phyloP scores from a whole-genome alignment of 2,797 vertebrate species.

The Urophycis tenuis region DNA sequence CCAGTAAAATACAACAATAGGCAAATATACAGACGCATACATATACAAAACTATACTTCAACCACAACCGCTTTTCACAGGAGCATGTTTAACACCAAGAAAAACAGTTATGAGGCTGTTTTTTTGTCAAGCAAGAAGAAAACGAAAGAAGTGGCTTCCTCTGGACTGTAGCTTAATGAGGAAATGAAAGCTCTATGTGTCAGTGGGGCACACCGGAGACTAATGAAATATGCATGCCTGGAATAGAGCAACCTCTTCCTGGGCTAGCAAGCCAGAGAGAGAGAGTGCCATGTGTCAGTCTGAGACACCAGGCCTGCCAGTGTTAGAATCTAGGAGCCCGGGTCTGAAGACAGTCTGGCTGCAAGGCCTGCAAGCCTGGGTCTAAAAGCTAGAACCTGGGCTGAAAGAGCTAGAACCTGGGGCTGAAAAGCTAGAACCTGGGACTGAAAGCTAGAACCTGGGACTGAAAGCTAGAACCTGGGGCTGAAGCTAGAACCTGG shows the following conservation, averaged over 20 bases:
- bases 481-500: too few species aligned
- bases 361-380: too few species aligned
- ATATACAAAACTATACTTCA: neutral
- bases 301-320: conserved; percentile 34
- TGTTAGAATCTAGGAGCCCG: conserved; percentile 5
- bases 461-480: too few species aligned
- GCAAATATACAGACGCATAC: too few species aligned
- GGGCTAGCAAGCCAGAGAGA: conserved; percentile 24
- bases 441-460: too few species aligned
- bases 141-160: conserved; percentile 38
- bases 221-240: conserved; percentile 56
- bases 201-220: conserved; percentile 45
- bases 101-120: conserved; percentile 13
- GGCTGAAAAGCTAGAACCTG: too few species aligned
- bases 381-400: too few species aligned
- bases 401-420: too few species aligned
- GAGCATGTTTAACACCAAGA: neutral
- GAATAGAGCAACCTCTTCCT: conserved; percentile 45
- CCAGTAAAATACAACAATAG: neutral
- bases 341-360: neutral
- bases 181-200: conserved; percentile 62
- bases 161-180: conserved; percentile 44
- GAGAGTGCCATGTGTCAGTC: conserved; percentile 32
- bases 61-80: neutral
- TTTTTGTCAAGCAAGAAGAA: conserved; percentile 15